phyloP scores from a whole-genome alignment of 2,888 invertebrate species.

The Aromia moschata region DNA sequence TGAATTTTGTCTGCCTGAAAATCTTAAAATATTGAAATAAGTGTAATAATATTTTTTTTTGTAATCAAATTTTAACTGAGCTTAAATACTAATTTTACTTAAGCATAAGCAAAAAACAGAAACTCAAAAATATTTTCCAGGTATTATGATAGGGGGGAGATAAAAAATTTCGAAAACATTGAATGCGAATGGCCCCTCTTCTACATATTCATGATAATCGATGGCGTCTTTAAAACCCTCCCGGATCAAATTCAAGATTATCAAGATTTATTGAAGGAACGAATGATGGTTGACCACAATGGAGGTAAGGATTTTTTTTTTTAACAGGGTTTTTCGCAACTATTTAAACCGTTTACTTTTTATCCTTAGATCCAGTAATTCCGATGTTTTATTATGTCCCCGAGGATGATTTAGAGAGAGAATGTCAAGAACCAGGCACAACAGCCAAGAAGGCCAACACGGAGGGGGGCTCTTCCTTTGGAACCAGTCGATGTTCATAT shows the following conservation, averaged over 20 bases:
- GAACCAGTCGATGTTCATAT: conserved; percentile 96
- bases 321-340: background rate
- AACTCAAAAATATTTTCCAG: conserved; percentile 55
- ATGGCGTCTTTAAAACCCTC: conserved; percentile 88
- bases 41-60: too few relatives aligned
- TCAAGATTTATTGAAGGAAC: conserved; percentile 81
- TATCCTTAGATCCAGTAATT: conserved; percentile 78
- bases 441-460: conserved; percentile 56
- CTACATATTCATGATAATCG: conserved; percentile 94
- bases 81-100: too few relatives aligned
- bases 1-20: background rate
- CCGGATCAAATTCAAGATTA: conserved; percentile 94
- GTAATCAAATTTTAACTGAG: too few relatives aligned
- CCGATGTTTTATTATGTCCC: conserved; percentile 94
- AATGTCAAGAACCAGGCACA: conserved; percentile 72
- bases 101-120: background rate
- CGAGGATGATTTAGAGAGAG: conserved; percentile 75
- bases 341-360: conserved; percentile 4
- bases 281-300: conserved; percentile 82
- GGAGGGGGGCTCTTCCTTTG: conserved; percentile 82
- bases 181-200: conserved; percentile 99
- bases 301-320: conserved; percentile 68
- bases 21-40: background rate
- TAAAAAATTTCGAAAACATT: conserved; percentile 93
- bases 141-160: conserved; percentile 90